Base-by-base conservation (phyloP, 2,797 vertebrate genomes). In the Sparidentex hasta region DNA sequence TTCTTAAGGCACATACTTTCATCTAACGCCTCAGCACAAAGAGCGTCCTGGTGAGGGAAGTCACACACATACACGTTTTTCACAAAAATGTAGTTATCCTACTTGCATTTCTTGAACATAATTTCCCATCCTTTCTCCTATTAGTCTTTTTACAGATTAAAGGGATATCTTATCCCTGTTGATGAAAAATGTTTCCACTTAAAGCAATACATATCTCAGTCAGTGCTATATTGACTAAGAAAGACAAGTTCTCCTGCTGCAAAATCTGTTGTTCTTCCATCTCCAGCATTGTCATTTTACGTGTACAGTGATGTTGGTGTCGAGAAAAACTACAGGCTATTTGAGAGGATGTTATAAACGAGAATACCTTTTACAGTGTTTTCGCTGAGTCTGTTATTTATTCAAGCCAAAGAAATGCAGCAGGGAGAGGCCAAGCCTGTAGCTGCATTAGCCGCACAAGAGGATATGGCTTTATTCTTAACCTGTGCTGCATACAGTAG, bases 1-100 rank as follows among this genome's bases (percentile, higher is more conserved):
- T 98, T 98, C 87, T 96, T 96, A 50, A 96, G 95, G 68, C 97
- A 98, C 80, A 96, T 95, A 25, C 93, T 96, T 92, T 97, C 96
- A 69, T 97, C 97, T 0, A 96, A 92, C 14, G 97, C 97, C 88
- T 97, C 97, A 61, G 96, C 97, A 82, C 97, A 98, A 44, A 97
- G 92, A 21, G 97, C 87, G 56, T 97, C 97, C 95, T 96, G 85
- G 64, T 38, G 57, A 56, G 48, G 17, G 51, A 79, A 84, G 43
- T 85, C 48, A 75, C 14, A 86, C 50, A 46, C 3, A 63, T 1
- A 51, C 48, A 84, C 43, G 9, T 20, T 27, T 43, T 75, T 29
- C 64, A 64, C 16, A 23, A 63, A 7, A 33, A 57, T 51, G 6
- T 56, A 59, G 0, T 50, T 23, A 66, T 38, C 7, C 0, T 46